Evolutionary conservation across 2,113 vertebrate species (phyloP).

Genomic region (Tonatia bakeri): DNA sequence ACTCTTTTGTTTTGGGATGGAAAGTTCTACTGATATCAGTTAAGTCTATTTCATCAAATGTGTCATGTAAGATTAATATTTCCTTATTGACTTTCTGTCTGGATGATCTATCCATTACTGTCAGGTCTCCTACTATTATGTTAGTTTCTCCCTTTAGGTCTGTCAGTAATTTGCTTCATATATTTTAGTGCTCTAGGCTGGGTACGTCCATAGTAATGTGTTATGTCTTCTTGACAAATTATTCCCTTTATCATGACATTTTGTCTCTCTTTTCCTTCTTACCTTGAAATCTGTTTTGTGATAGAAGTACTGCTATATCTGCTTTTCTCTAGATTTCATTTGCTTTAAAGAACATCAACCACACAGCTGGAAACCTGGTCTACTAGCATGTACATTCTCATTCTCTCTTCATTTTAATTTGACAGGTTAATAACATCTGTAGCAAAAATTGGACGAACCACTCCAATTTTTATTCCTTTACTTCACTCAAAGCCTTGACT

Average conservation of each 20-base stretch:
- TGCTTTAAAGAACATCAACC: not conserved
- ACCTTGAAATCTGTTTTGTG: not conserved
- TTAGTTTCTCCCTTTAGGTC: not conserved
- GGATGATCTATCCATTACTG: not conserved
- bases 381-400: not conserved
- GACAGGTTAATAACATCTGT: not conserved
- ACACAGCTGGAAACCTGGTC: not conserved
- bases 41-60: not conserved
- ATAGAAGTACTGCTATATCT: not conserved
- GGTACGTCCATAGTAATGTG: not conserved
- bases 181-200: not conserved
- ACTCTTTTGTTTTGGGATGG: not conserved
- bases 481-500: not conserved
- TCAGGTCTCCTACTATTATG: not conserved
- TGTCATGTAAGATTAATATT: not conserved
- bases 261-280: not conserved
- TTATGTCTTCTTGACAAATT: no score
- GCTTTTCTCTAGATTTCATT: not conserved
- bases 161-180: not conserved
- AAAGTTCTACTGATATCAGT: not conserved
- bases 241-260: not conserved
- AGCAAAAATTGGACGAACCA: not conserved
- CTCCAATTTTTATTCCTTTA: not conserved
- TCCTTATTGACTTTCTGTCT: not conserved
- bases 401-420: not conserved